A percentile compares a stretch with the other conserved stretches of the same genome.
Conservation (phyloP, 2,888 invertebrate genomes). For the Drosophila lacicola region DNA sequence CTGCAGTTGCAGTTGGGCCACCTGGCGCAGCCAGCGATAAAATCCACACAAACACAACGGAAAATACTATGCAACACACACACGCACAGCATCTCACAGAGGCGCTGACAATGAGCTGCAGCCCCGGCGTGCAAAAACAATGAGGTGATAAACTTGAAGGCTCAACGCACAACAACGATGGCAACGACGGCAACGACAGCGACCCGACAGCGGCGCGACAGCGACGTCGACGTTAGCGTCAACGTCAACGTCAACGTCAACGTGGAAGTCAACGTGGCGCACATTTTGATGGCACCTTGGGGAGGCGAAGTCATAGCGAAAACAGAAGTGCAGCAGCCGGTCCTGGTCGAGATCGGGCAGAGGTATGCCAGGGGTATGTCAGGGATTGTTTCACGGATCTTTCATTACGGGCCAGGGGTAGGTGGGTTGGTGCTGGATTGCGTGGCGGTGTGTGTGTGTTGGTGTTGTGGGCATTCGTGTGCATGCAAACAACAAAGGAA, state of each 20-base stretch:
- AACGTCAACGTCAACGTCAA: slow-evolving; percentile 7
- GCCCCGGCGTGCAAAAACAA: slow-evolving; percentile 70
- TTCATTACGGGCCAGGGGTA: no score
- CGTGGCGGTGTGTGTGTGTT: background rate
- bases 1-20: slow-evolving; percentile 52
- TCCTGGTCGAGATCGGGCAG: slow-evolving; percentile 19
- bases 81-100: slow-evolving; percentile 7
- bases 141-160: slow-evolving; percentile 79
- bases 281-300: slow-evolving; percentile 75
- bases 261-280: slow-evolving; percentile 55
- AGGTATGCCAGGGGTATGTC: background rate
- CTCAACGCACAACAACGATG: slow-evolving; percentile 67
- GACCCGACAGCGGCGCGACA: slow-evolving; percentile 27
- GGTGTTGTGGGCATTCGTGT: slow-evolving; percentile 55
- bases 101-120: slow-evolving; percentile 54
- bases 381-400: background rate
- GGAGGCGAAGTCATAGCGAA: slow-evolving; percentile 37
- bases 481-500: slow-evolving; percentile 70
- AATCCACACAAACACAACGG: slow-evolving; percentile 32
- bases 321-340: slow-evolving; percentile 46
- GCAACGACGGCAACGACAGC: slow-evolving; percentile 22
- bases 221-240: slow-evolving; percentile 20
- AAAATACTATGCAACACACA: background rate
- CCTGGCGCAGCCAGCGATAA: slow-evolving; percentile 62
- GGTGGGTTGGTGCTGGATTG: background rate